These are phyloP conservation scores for Dipodomys merriami DNA, from an alignment of 2,113 vertebrate genomes.

Conservation along the genomic window DNA sequence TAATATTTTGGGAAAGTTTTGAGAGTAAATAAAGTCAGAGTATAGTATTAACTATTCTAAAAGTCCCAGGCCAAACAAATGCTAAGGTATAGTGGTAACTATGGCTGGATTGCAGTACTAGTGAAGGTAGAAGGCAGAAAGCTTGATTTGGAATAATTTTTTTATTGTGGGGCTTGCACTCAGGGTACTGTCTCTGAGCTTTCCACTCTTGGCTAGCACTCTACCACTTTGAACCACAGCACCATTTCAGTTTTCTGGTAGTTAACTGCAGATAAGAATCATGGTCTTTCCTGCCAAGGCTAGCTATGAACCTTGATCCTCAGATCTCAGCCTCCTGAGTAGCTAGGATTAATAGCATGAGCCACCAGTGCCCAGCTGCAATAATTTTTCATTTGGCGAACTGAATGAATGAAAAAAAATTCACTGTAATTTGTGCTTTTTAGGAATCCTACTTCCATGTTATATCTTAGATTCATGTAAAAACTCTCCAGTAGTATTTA, in stretches of 20 bases:
- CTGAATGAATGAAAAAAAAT: slow-evolving; percentile 21
- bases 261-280: no score
- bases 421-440: background rate
- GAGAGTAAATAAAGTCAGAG: slow-evolving; percentile 12
- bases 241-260: no score
- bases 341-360: no score
- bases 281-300: no score
- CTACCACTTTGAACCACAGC: no score
- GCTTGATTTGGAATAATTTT: background rate
- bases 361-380: background rate
- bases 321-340: no score
- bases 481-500: background rate
- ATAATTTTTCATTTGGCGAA: background rate
- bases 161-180: background rate
- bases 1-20: slow-evolving; percentile 18
- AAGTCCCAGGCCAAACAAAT: slow-evolving; percentile 1
- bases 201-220: no score
- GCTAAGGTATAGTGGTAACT: background rate
- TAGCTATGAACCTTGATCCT: no score
- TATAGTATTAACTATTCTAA: slow-evolving; percentile 27
- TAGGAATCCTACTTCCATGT: slow-evolving; percentile 20
- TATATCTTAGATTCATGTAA: background rate
- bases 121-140: background rate
- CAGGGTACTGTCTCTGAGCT: no score
- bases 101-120: background rate